Evolutionary conservation across 2,888 invertebrate genomes (phyloP).

Genomic region (Ischnura elegans): DNA sequence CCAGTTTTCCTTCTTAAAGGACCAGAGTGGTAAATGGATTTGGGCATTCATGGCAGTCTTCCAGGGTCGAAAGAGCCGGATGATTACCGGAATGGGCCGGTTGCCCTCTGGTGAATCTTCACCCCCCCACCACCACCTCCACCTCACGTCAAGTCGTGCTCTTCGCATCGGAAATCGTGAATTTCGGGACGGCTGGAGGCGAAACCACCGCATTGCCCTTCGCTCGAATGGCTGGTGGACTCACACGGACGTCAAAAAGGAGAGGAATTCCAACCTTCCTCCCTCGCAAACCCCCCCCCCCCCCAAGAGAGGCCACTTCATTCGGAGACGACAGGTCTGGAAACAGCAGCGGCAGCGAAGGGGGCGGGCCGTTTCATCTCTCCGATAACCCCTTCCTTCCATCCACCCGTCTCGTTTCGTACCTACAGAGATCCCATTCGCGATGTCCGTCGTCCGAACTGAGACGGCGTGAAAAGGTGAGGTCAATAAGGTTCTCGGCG

Average conservation of each 20-base stretch:
- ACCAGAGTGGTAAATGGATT: neutral
- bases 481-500: neutral
- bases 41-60: neutral
- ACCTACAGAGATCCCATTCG: neutral
- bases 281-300: neutral
- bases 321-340: neutral
- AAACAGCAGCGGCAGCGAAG: neutral
- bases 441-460: neutral
- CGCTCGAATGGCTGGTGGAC: neutral
- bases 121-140: neutral
- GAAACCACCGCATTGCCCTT: neutral
- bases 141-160: neutral
- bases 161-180: neutral
- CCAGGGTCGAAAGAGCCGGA: neutral
- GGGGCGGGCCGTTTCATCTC: neutral
- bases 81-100: slow-evolving; percentile 20
- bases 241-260: neutral
- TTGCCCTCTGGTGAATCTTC: neutral
- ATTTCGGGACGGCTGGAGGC: neutral
- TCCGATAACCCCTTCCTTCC: neutral
- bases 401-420: neutral
- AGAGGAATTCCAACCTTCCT: neutral
- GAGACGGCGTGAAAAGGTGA: slow-evolving; percentile 15
- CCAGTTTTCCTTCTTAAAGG: slow-evolving; percentile 14
- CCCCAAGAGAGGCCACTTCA: neutral